Conservation (phyloP, 2,113 vertebrate species). For the Fregata magnificens region DNA sequence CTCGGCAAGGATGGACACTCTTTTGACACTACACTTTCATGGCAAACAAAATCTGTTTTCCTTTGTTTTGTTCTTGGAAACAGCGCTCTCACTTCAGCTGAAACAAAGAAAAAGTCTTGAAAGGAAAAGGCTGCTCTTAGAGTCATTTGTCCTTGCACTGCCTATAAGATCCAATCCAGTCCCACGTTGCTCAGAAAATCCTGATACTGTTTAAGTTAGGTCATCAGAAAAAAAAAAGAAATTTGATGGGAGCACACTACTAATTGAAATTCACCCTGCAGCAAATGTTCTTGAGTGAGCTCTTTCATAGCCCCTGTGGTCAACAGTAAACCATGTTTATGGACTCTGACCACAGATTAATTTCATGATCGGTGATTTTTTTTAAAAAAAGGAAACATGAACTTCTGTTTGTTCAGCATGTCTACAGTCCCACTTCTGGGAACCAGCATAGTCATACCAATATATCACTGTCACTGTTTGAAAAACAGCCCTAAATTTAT, state of each 20-base stretch:
- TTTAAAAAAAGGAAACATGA: neutral
- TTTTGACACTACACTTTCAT: neutral
- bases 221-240: neutral
- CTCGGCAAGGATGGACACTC: neutral
- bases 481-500: constrained; percentile 35
- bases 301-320: neutral
- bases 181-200: neutral
- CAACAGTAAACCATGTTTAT: neutral
- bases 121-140: neutral
- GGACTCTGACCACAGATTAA: neutral
- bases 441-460: neutral
- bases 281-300: neutral
- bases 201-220: neutral
- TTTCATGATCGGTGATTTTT: neutral
- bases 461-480: neutral
- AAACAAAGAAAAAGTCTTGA: neutral
- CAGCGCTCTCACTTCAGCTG: neutral
- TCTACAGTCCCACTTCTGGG: neutral
- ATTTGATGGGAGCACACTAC: neutral
- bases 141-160: neutral
- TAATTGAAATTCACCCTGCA: neutral
- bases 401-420: neutral
- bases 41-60: neutral
- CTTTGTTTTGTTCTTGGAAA: neutral
- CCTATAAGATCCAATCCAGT: neutral